Conservation (phyloP, 2,888 invertebrate genomes). For the Erebia ligea region DNA sequence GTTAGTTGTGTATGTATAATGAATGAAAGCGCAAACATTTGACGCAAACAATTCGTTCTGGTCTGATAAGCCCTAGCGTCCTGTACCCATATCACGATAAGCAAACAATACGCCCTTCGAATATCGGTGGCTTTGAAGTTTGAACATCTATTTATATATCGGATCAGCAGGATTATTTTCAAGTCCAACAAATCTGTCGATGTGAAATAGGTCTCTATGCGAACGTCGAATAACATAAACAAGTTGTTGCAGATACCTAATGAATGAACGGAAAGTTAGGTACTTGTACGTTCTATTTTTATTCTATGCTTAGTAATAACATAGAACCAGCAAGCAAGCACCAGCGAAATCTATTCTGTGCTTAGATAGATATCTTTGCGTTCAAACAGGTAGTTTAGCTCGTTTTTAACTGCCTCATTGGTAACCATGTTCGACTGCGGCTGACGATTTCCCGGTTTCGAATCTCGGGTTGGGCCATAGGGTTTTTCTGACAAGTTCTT, state of each 20-base stretch:
- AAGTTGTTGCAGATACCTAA: not conserved
- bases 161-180: slow-evolving; percentile 1
- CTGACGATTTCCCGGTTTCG: too few species aligned
- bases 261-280: too few species aligned
- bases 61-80: slow-evolving; percentile 23
- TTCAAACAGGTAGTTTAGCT: too few species aligned
- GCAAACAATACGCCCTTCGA: slow-evolving; percentile 28
- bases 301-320: too few species aligned
- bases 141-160: not conserved
- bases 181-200: not conserved
- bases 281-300: too few species aligned
- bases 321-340: too few species aligned
- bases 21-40: slow-evolving; percentile 39
- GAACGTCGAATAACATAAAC: not conserved
- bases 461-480: too few species aligned
- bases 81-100: slow-evolving; percentile 13
- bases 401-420: too few species aligned
- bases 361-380: too few species aligned
- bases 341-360: too few species aligned
- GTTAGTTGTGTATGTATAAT: slow-evolving; percentile 34
- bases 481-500: too few species aligned
- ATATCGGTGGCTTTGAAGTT: not conserved
- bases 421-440: too few species aligned
- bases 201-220: not conserved
- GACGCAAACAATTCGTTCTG: slow-evolving; percentile 34